Percentiles rank a stretch among this genome's conserved stretches.
Conservation (phyloP, 1,140 invertebrate genomes). For the Habropoda laboriosa region DNA sequence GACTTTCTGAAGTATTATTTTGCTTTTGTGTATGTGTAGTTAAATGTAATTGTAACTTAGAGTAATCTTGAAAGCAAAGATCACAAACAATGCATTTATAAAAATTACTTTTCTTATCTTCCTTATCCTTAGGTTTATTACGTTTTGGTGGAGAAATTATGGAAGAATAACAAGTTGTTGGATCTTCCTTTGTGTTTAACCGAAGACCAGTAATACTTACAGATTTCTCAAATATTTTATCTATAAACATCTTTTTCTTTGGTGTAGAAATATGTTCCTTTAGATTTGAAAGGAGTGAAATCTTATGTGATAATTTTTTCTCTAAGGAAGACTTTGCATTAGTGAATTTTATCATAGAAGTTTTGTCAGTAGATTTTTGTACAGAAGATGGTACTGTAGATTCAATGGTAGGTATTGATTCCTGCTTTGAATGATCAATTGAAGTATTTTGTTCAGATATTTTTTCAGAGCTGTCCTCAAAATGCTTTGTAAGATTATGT, state of each 20-base stretch:
- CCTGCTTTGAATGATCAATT: neutral
- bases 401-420: neutral
- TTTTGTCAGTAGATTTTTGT: neutral
- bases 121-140: neutral
- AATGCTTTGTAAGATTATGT: neutral
- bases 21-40: neutral
- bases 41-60: constrained; percentile 17
- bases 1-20: neutral
- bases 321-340: no score
- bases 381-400: neutral
- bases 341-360: neutral
- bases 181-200: neutral
- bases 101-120: neutral
- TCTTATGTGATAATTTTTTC: no score
- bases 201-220: neutral
- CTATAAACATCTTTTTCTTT: neutral
- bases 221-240: neutral
- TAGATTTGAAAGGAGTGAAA: neutral
- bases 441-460: neutral
- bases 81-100: constrained; percentile 44
- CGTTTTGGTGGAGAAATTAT: neutral
- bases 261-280: neutral
- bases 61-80: neutral
- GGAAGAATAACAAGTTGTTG: neutral
- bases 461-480: neutral